phyloP scores from a whole-genome alignment of 2,888 invertebrate genomes.

The Calameuta pallipes region DNA sequence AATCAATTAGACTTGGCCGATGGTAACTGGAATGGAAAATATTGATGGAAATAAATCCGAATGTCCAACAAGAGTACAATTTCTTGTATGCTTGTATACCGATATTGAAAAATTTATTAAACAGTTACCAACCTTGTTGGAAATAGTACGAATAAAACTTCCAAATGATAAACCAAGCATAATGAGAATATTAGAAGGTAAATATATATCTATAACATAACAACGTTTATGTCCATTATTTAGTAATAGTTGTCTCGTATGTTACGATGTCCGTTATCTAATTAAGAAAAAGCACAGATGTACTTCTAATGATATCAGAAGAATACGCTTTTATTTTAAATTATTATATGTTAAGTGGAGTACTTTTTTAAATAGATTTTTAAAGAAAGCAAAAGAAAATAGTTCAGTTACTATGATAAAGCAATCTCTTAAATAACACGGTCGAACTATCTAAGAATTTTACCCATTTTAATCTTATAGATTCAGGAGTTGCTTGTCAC shows the following conservation, averaged over 20 bases:
- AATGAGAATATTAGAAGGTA: constrained; percentile 51
- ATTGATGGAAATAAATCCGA: constrained; percentile 41
- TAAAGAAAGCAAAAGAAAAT: neutral
- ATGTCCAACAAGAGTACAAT: constrained; percentile 35
- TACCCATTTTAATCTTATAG: neutral
- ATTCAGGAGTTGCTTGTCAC: neutral
- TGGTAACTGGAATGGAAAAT: constrained; percentile 40
- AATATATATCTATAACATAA: constrained; percentile 3
- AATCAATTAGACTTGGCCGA: constrained; percentile 45
- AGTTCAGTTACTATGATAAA: neutral
- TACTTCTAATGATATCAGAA: too few relatives aligned
- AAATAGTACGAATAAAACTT: constrained; percentile 47
- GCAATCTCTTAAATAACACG: neutral
- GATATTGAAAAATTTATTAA: constrained; percentile 61
- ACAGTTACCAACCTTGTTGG: constrained; percentile 52
- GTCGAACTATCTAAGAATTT: neutral
- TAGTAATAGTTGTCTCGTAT: too few relatives aligned
- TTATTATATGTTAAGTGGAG: too few relatives aligned
- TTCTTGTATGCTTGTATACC: constrained; percentile 63
- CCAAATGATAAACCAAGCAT: constrained; percentile 34
- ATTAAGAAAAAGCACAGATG: too few relatives aligned
- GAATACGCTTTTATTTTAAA: too few relatives aligned
- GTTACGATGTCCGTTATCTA: too few relatives aligned
- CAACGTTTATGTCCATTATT: neutral
- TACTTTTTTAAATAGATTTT: neutral